A percentile compares a stretch with the other conserved stretches of the same genome.
Conservation (phyloP, 2,888 invertebrate genomes). For the Melanchra persicariae region DNA sequence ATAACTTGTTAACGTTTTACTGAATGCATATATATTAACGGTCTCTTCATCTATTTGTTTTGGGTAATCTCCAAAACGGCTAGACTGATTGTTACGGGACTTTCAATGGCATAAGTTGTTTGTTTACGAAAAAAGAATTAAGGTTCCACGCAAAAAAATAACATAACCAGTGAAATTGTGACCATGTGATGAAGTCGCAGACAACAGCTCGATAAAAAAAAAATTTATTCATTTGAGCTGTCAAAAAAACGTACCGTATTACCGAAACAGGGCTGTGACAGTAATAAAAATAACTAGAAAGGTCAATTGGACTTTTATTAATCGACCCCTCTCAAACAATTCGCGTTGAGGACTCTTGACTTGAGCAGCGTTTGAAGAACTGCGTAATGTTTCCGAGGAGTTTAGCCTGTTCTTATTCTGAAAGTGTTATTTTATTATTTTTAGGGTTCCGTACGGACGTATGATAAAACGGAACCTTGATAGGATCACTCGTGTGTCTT, state of each 20-base stretch:
- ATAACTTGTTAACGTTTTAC: too few relatives aligned
- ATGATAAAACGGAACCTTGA: neutral
- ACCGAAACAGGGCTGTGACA: conserved; percentile 42
- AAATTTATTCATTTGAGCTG: neutral
- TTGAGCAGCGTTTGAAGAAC: conserved; percentile 45
- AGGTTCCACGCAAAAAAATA: too few relatives aligned
- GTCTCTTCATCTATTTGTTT: too few relatives aligned
- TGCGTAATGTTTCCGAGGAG: conserved; percentile 38
- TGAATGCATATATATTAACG: too few relatives aligned
- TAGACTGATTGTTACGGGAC: too few relatives aligned
- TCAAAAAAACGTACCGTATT: conserved; percentile 15
- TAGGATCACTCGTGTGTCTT: too few relatives aligned
- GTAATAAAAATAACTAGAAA: conserved; percentile 61
- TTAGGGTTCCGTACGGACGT: neutral
- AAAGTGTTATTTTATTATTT: conserved; percentile 24
- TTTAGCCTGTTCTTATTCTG: conserved; percentile 22
- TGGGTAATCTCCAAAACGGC: too few relatives aligned
- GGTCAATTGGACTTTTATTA: conserved; percentile 62
- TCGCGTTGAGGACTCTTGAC: conserved; percentile 46
- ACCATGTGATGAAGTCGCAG: too few relatives aligned
- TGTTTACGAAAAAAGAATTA: too few relatives aligned
- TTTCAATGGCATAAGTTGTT: too few relatives aligned
- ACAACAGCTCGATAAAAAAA: too few relatives aligned
- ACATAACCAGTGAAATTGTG: too few relatives aligned
- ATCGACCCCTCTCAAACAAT: conserved; percentile 52